Percentiles rank a stretch among this genome's conserved stretches.
Evolutionary conservation across 1,140 invertebrate species (phyloP).

Genomic region (Danaus melanippus): DNA sequence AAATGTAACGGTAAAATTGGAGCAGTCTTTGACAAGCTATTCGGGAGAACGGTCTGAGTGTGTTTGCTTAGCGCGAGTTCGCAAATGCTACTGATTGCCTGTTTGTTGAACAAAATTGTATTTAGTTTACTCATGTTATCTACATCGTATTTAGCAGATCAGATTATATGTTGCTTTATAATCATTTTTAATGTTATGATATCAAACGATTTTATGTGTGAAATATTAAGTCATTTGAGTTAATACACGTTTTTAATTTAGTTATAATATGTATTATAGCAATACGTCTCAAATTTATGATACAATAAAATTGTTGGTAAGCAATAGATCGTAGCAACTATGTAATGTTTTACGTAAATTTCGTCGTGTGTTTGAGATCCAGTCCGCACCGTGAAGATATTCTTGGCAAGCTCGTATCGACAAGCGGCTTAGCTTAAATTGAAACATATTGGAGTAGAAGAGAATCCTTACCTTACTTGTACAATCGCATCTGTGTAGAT

Average conservation of each 20-base stretch:
- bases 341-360: conserved; percentile 20
- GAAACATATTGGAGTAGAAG: conserved; percentile 60
- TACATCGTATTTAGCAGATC: background rate
- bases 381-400: conserved; percentile 43
- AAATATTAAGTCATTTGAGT: no score
- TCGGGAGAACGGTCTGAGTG: conserved; percentile 26
- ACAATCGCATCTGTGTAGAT: conserved; percentile 13
- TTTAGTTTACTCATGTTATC: conserved; percentile 21
- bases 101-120: conserved; percentile 58
- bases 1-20: conserved; percentile 33
- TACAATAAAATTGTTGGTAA: no score
- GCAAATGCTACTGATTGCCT: conserved; percentile 64
- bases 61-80: conserved; percentile 51
- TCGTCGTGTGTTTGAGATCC: conserved; percentile 48
- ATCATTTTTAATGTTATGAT: no score
- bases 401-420: conserved; percentile 47
- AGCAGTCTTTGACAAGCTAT: conserved; percentile 54
- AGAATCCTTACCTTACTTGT: conserved; percentile 46
- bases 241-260: no score
- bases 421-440: conserved; percentile 64
- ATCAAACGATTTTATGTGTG: no score
- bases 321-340: conserved; percentile 7
- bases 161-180: no score
- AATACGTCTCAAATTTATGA: no score
- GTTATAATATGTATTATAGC: no score